Conservation (phyloP, 1,140 invertebrate species). For the Neodiprion pinetum region DNA sequence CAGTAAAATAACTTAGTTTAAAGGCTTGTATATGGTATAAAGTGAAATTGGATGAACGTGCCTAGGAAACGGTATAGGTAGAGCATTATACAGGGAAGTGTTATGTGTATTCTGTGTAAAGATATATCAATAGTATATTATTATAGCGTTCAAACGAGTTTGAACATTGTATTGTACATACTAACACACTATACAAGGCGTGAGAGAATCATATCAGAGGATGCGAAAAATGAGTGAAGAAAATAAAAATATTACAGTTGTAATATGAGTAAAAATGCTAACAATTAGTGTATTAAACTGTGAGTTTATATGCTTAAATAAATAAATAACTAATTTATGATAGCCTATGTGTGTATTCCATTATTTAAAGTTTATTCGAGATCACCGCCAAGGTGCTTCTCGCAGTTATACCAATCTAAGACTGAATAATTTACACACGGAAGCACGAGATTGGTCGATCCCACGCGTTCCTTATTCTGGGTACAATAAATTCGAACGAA, state of each 20-base stretch:
- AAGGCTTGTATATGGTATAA: too few species aligned
- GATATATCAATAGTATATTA: not conserved
- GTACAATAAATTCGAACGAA: slow-evolving; percentile 8
- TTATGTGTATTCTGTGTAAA: slow-evolving; percentile 1
- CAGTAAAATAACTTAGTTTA: too few species aligned
- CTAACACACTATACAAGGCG: not conserved
- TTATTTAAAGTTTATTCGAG: not conserved
- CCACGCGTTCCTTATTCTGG: not conserved
- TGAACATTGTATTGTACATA: not conserved
- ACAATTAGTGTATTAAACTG: not conserved
- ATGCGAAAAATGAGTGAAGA: not conserved
- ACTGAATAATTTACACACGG: not conserved
- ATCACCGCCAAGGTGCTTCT: not conserved
- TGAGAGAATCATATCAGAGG: slow-evolving; percentile 5
- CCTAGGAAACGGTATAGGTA: too few species aligned
- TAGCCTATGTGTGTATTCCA: not conserved
- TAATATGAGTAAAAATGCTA: not conserved
- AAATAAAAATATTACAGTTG: not conserved
- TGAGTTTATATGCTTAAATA: slow-evolving; percentile 3
- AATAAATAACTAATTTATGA: not conserved
- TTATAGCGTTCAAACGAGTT: too few species aligned
- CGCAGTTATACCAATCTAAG: not conserved
- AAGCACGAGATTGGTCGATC: not conserved
- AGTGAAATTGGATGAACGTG: too few species aligned
- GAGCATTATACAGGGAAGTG: not conserved